Percentiles rank a stretch among this genome's conserved stretches.
Conservation (phyloP, 2,113 vertebrate species). For the Scomber japonicus region DNA sequence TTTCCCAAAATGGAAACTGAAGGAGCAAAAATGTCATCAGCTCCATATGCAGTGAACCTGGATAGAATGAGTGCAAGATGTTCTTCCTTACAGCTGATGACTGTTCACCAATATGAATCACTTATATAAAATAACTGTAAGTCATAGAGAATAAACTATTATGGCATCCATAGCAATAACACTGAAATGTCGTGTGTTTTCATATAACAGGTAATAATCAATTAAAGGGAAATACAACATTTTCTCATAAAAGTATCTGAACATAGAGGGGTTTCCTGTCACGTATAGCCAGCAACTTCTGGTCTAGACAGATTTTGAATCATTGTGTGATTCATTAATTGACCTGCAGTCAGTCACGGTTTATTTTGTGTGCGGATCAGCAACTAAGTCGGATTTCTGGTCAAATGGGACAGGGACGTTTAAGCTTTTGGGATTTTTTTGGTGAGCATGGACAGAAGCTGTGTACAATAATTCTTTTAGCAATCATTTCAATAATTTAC, state of each 20-base stretch:
- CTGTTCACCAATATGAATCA: constrained; percentile 14
- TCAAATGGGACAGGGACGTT: background rate
- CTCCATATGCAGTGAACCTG: too few species aligned
- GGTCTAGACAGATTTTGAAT: constrained; percentile 77
- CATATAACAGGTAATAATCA: background rate
- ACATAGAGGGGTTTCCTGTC: constrained; percentile 30
- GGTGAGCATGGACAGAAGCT: too few species aligned
- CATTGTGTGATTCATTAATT: constrained; percentile 71
- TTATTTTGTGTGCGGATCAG: constrained; percentile 38
- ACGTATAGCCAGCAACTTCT: constrained; percentile 2
- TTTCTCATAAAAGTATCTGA: background rate
- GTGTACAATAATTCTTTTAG: background rate
- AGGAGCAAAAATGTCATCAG: background rate
- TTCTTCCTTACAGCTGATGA: background rate
- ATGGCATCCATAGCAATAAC: background rate
- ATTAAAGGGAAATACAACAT: background rate
- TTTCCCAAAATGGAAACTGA: background rate
- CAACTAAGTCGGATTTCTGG: constrained; percentile 17
- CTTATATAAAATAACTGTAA: background rate
- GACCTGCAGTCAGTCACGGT: constrained; percentile 17
- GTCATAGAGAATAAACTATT: background rate
- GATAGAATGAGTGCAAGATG: background rate
- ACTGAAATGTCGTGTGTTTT: background rate
- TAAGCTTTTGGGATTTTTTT: background rate
- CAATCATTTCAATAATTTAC: too few species aligned